Evolutionary conservation across 2,797 vertebrate genomes (phyloP), one percentile per base, ranked within the genome.

Genomic region (Gallinago nigripennis): DNA sequence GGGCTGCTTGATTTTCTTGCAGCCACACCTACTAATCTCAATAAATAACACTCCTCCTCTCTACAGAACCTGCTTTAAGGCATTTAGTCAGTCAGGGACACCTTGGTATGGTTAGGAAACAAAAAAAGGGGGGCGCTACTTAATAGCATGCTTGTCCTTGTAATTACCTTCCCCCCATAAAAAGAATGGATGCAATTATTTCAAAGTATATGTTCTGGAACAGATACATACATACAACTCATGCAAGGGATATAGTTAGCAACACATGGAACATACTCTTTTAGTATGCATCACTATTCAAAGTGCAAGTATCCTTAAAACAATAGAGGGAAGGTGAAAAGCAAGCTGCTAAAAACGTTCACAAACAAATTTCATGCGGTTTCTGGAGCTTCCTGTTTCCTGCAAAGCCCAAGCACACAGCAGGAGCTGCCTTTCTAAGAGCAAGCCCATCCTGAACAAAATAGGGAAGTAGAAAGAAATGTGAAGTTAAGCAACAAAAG

Each of bases 31-130:
- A 75, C 81, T 93, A 76, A 94, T 91, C 89, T 95, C 82, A 92
- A 64, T 68, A 79, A 94, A 73, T 77, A 95, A 91, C 65, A 87
- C 96, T 94, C 96, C 95, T 92, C 95, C 95, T 95, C 92, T 95
- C 85, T 28, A 71, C 83, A 64, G 43, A 95, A 92, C 82, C 90
- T 93, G 89, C 94, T 92, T 54, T 17, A 2, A 97, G 88, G 87
- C 91, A 82, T 86, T 94, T 86, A 82, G 84, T 95, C 90, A 95
- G 86, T 53, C 86, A 75, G 53, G 21, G 88, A 60, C 60, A 88
- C 54, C 30, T 28, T 23, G 24, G 37, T 35, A 69, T 0, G 0
- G 61, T 25, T 30, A 70, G 33, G 28, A 76, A 37, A 31, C 58
- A 39, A 51, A 60, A 60, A 60, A 37, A 24, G 6, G 19, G 19